Conservation (phyloP, 2,797 vertebrate genomes). For the Bradypus variegatus region DNA sequence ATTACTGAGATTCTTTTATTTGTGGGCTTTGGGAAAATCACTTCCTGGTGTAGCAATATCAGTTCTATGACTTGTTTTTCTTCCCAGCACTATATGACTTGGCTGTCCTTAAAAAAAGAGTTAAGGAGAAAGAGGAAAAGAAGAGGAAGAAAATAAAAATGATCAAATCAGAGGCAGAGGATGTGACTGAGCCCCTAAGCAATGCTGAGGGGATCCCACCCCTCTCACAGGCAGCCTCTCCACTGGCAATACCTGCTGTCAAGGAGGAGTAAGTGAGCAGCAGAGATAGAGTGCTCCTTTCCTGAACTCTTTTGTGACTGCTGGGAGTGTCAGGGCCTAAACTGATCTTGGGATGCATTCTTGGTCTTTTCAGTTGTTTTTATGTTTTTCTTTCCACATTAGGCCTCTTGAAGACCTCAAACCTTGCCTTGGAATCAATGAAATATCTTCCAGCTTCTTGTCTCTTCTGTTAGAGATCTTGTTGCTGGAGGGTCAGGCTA, state of each 20-base stretch:
- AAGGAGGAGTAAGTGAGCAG: conserved; percentile 91
- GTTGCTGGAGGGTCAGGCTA: conserved; percentile 80
- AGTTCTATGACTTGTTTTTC: conserved; percentile 8
- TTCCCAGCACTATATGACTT: conserved; percentile 87
- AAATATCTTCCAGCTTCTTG: conserved; percentile 93
- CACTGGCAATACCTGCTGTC: conserved; percentile 79
- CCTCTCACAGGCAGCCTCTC: conserved; percentile 78
- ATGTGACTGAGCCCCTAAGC: conserved; percentile 80
- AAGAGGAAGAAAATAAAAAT: conserved; percentile 89
- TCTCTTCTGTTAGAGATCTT: conserved; percentile 89
- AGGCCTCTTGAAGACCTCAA: conserved; percentile 91
- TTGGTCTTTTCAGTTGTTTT: background rate
- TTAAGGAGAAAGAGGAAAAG: conserved; percentile 89
- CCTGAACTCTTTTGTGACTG: background rate
- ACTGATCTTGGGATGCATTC: background rate
- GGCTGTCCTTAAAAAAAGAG: conserved; percentile 87
- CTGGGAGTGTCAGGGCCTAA: background rate
- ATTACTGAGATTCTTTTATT: background rate
- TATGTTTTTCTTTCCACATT: conserved; percentile 50
- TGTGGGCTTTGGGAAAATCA: background rate
- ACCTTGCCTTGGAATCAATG: conserved; percentile 85
- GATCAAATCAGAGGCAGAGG: conserved; percentile 90
- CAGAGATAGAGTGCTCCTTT: background rate
- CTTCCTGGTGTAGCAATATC: background rate
- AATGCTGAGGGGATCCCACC: conserved; percentile 75